Evolutionary conservation across 2,888 invertebrate genomes (phyloP).

Genomic region (Rosalia funebris): DNA sequence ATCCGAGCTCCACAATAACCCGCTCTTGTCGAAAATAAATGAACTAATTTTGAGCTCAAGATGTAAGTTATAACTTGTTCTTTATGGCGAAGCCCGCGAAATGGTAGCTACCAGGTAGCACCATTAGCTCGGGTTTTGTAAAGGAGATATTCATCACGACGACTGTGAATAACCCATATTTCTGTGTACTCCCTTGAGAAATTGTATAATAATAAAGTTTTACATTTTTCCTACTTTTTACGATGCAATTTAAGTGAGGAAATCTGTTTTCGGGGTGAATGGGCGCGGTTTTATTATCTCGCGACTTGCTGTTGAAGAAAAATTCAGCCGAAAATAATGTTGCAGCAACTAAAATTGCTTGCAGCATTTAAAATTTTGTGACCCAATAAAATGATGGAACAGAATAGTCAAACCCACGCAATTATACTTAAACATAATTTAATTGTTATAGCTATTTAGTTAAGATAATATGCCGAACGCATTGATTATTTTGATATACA

Average conservation of each 20-base stretch:
- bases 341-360: no score
- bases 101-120: constrained; percentile 4
- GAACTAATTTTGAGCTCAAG: constrained; percentile 25
- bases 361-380: no score
- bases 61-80: constrained; percentile 14
- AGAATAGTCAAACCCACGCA: no score
- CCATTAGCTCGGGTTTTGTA: neutral
- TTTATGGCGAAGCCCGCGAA: constrained; percentile 20
- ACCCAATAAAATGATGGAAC: no score
- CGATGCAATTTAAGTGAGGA: constrained; percentile 35
- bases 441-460: no score
- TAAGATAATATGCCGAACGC: no score
- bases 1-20: neutral
- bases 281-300: constrained; percentile 23
- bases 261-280: constrained; percentile 39
- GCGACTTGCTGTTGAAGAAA: no score
- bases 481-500: no score
- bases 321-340: no score
- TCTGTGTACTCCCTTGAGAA: constrained; percentile 39
- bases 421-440: no score
- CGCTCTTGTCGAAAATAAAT: constrained; percentile 21
- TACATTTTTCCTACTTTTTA: constrained; percentile 38
- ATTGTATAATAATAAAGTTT: constrained; percentile 43
- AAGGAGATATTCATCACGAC: constrained; percentile 9
- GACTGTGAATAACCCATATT: constrained; percentile 12